A percentile compares a stretch with the other conserved stretches of the same genome.
Evolutionary conservation across 1,140 invertebrate species (phyloP).

Genomic region (Sitobion miscanthi): DNA sequence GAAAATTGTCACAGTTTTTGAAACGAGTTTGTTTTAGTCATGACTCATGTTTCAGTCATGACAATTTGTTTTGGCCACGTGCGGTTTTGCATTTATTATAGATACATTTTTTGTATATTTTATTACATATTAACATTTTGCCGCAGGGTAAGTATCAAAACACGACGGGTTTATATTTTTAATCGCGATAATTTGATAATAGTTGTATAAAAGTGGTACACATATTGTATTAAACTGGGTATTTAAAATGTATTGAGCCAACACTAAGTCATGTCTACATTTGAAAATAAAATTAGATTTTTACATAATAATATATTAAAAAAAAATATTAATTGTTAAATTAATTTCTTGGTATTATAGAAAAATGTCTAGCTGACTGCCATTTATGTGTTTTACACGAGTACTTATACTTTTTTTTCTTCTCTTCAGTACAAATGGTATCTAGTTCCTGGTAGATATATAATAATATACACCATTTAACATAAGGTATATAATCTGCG

Average conservation of each 20-base stretch:
- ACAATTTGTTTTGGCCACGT: not conserved
- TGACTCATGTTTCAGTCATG: not conserved
- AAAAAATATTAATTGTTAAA: not conserved
- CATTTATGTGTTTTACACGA: not conserved
- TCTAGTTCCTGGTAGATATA: not conserved
- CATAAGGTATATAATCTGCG: not conserved
- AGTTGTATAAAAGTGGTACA: not conserved
- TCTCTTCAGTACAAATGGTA: not conserved
- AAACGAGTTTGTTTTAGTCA: conserved; percentile 15
- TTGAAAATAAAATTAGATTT: not conserved
- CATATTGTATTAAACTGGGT: not conserved
- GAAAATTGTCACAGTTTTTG: not conserved
- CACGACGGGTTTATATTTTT: not conserved
- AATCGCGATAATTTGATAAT: not conserved
- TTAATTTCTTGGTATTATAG: not conserved
- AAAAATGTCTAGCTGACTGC: not conserved
- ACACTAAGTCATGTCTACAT: not conserved
- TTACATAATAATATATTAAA: not conserved
- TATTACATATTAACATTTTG: not conserved
- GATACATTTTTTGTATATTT: not conserved
- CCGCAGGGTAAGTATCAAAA: not conserved
- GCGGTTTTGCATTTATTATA: not conserved
- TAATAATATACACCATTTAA: too few species aligned
- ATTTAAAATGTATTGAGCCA: not conserved
- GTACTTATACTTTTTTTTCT: not conserved